A percentile compares a stretch with the other conserved stretches of the same genome.
These are phyloP conservation scores for Tetrao urogallus DNA, from an alignment of 2,113 vertebrate species.

Conservation along the genomic window DNA sequence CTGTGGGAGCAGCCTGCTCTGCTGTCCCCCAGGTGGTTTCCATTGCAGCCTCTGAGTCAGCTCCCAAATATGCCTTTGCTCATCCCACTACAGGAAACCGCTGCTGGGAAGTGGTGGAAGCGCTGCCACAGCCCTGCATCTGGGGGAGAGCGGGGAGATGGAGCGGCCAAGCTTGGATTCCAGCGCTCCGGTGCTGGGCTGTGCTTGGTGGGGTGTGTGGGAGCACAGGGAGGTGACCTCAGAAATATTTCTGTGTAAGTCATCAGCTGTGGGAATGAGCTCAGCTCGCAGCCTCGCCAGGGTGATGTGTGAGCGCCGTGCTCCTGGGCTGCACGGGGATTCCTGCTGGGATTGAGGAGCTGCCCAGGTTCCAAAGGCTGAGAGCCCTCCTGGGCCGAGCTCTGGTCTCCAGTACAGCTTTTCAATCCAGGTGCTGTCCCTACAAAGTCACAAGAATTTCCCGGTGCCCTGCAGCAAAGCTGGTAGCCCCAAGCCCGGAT, in stretches of 20 bases:
- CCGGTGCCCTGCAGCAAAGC: too few relatives aligned
- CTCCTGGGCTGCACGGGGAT: not conserved
- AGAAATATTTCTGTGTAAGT: constrained; percentile 20
- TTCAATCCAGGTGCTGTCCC: too few relatives aligned
- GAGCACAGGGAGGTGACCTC: not conserved
- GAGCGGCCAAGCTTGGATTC: not conserved
- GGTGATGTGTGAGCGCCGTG: not conserved
- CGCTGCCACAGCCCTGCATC: not conserved
- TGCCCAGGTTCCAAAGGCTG: too few relatives aligned
- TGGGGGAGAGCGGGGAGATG: not conserved
- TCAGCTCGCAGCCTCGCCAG: not conserved
- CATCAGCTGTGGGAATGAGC: constrained; percentile 13
- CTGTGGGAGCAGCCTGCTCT: not conserved
- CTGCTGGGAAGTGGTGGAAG: constrained; percentile 25
- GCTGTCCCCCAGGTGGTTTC: constrained; percentile 11
- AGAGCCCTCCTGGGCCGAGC: too few relatives aligned
- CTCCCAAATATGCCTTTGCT: constrained; percentile 10
- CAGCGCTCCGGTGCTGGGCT: not conserved
- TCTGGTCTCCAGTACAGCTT: too few relatives aligned
- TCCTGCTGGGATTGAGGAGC: too few relatives aligned
- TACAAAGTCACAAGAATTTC: too few relatives aligned
- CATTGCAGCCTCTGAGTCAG: constrained; percentile 47
- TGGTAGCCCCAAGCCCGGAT: not conserved
- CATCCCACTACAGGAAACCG: constrained; percentile 40
- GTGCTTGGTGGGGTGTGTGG: not conserved